Evolutionary conservation across 2,797 vertebrate species (phyloP).

Genomic region (Liparis tanakae): DNA sequence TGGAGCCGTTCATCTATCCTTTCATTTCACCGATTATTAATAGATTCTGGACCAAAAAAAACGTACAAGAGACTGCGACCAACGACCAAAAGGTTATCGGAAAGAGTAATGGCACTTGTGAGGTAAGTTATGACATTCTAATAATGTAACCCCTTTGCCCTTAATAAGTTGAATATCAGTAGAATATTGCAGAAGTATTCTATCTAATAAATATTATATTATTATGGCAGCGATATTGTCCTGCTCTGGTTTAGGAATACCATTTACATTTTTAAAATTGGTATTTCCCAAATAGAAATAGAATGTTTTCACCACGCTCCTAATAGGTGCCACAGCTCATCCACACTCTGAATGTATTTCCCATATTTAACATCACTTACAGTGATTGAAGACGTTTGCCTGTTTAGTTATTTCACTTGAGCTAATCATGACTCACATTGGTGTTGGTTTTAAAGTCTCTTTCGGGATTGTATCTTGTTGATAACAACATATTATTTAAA

Average conservation of each 20-base stretch:
- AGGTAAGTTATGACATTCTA: slow-evolving; percentile 61
- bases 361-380: neutral
- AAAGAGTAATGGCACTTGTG: slow-evolving; percentile 66
- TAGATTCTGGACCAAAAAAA: slow-evolving; percentile 85
- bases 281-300: neutral
- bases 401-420: neutral
- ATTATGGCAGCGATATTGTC: neutral
- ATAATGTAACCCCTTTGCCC: neutral
- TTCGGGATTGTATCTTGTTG: neutral
- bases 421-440: neutral
- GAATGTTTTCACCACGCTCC: neutral
- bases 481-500: neutral
- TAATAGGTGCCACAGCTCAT: neutral
- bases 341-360: neutral
- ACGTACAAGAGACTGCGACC: slow-evolving; percentile 69
- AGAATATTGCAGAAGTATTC: neutral
- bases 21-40: slow-evolving; percentile 88
- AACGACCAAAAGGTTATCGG: slow-evolving; percentile 53
- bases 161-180: neutral
- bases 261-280: neutral
- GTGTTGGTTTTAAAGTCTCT: neutral
- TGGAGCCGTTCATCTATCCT: slow-evolving; percentile 93
- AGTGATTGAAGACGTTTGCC: neutral
- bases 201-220: neutral
- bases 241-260: neutral